Conservation (phyloP, 2,888 invertebrate genomes). For the Argyresthia goedartella region DNA sequence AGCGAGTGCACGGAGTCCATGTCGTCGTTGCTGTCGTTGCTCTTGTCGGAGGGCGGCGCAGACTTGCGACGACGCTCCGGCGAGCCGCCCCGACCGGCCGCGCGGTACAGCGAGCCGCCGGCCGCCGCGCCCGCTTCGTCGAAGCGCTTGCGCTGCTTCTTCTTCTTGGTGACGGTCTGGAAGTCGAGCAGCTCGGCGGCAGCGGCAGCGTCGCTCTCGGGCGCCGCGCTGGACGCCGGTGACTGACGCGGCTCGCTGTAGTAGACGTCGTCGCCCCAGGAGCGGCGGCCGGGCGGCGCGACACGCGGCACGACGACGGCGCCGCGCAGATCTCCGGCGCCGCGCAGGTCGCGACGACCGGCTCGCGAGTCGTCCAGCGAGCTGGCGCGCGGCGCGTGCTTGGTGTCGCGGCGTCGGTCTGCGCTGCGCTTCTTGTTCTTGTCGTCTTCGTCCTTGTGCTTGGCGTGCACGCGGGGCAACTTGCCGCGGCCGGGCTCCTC, state of each 20-base stretch:
- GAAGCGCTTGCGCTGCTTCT: conserved; percentile 80
- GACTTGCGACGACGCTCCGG: conserved; percentile 73
- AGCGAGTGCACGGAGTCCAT: conserved; percentile 88
- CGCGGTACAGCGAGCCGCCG: conserved; percentile 15
- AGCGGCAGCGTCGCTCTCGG: conserved; percentile 32
- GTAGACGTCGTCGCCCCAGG: conserved; percentile 77
- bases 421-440: no score
- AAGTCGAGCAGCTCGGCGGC: conserved; percentile 78
- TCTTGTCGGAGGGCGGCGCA: conserved; percentile 88
- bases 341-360: conserved; percentile 74
- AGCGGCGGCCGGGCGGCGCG: conserved; percentile 72
- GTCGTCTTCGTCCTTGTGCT: conserved; percentile 58
- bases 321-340: conserved; percentile 71
- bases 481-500: conserved; percentile 51
- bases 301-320: conserved; percentile 20
- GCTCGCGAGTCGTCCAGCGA: conserved; percentile 87
- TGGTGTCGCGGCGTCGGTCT: conserved; percentile 40
- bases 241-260: conserved; percentile 23
- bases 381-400: conserved; percentile 78
- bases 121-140: conserved; percentile 36
- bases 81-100: no score
- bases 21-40: conserved; percentile 83
- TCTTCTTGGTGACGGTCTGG: conserved; percentile 86
- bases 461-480: conserved; percentile 34
- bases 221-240: background rate